Conservation (phyloP, 2,888 invertebrate genomes). For the Antheraea assamensis region DNA sequence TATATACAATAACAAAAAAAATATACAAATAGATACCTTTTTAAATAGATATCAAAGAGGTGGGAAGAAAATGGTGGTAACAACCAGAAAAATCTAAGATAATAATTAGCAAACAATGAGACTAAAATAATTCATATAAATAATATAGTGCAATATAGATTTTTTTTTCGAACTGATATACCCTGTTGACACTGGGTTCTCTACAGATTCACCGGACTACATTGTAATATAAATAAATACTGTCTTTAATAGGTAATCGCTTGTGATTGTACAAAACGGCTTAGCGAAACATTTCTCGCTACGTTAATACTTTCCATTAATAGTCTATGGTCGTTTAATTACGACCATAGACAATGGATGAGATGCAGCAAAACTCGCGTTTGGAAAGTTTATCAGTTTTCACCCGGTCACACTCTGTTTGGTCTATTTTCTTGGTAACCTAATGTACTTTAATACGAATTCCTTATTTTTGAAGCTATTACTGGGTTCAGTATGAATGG, state of each 20-base stretch:
- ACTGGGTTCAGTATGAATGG: no score
- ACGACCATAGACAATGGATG: conserved; percentile 41
- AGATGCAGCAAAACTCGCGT: conserved; percentile 46
- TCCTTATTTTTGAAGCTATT: not conserved
- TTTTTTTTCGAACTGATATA: no score
- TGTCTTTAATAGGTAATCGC: not conserved
- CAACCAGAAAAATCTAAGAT: no score
- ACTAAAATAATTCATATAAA: no score
- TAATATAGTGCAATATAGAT: no score
- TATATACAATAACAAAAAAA: no score
- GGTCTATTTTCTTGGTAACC: conserved; percentile 39
- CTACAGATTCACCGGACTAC: no score
- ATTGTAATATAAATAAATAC: not conserved
- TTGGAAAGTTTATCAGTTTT: conserved; percentile 65
- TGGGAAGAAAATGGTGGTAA: no score
- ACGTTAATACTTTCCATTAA: conserved; percentile 40
- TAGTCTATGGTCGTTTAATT: conserved; percentile 45
- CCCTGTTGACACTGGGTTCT: no score
- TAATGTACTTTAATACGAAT: conserved; percentile 20
- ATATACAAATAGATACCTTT: no score
- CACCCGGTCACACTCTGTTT: conserved; percentile 57
- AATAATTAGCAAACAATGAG: no score
- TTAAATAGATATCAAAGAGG: no score
- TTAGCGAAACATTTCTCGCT: conserved; percentile 35
- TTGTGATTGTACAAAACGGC: conserved; percentile 22